A percentile compares a stretch with the other conserved stretches of the same genome.
Evolutionary conservation across 2,888 invertebrate species (phyloP).

Genomic region (Dicyrtoma fusca): DNA sequence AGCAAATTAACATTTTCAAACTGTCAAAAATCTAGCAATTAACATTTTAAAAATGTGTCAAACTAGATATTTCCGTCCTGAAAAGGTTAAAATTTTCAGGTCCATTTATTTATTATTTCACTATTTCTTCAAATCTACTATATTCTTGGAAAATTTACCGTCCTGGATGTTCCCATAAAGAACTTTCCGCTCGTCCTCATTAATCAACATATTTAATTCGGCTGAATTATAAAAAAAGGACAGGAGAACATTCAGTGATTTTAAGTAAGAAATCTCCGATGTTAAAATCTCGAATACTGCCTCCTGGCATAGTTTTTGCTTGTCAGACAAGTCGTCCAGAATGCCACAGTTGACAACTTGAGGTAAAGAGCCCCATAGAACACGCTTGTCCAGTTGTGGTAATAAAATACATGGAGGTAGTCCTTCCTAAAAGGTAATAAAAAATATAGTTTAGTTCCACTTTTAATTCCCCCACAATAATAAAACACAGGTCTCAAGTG

Average conservation of each 20-base stretch:
- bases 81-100: too few species aligned
- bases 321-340: neutral
- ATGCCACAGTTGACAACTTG: neutral
- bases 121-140: too few species aligned
- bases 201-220: neutral
- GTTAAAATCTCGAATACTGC: conserved; percentile 3
- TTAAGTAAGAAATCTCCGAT: neutral
- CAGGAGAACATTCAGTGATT: neutral
- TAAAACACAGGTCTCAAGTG: too few species aligned
- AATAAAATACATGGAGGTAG: neutral
- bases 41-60: too few species aligned
- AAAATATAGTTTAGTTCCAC: too few species aligned
- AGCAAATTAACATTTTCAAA: too few species aligned
- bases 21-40: too few species aligned
- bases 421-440: conserved; percentile 10
- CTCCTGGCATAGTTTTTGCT: neutral
- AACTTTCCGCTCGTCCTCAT: neutral
- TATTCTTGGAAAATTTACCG: neutral
- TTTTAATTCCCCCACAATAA: too few species aligned
- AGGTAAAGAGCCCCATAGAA: neutral
- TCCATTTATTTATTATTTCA: too few species aligned
- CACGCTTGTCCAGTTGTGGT: neutral
- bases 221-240: neutral
- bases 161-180: neutral
- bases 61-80: neutral